Base-by-base conservation (phyloP, 2,113 vertebrate species). In the Zeus faber region DNA sequence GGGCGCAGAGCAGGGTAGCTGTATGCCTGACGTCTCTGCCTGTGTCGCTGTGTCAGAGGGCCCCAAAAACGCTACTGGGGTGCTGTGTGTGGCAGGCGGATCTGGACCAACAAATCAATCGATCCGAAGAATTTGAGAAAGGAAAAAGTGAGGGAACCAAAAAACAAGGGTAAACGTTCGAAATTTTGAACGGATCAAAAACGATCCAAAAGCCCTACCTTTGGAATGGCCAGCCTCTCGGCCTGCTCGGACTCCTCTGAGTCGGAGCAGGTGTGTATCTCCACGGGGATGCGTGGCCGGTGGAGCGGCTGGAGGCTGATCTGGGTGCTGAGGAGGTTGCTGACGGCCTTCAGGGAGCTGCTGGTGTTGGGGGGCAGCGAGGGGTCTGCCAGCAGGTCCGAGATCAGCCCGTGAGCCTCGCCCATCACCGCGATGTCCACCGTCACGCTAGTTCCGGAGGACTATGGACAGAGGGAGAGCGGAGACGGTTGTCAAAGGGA, bases 341-440 rank as follows among this genome's bases (percentile, higher is more conserved):
- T 98, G 59, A 99, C 96, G 0, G 95, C 93, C 75, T 95, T 89
- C 68, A 99, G 76, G 0, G 95, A 97, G 0, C 91, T 95, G 82
- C 94, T 96, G 62, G 96, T 96, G 0, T 94, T 95, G 0, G 95
- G 90, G 2, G 97, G 94, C 70, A 99, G 84, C 0, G 92, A 94
- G 2, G 96, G 92, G 64, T 99, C 97, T 0, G 96, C 95, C 70
- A 99, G 84, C 25, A 99, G 93, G 76, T 98, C 96, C 0, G 95
- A 94, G 58, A 99, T 98, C 75, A 99, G 88, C 16, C 97, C 97
- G 0, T 98, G 95, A 1, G 97, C 97, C 67, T 99, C 97, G 1
- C 96, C 97, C 97, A 99, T 99, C 79, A 97, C 94, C 0, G 95
- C 91, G 0, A 99, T 95, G 53, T 99, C 97, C 87, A 99, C 96